These are phyloP conservation scores for Helarctos malayanus DNA, from an alignment of 2,797 vertebrate genomes.

Conservation along the genomic window DNA sequence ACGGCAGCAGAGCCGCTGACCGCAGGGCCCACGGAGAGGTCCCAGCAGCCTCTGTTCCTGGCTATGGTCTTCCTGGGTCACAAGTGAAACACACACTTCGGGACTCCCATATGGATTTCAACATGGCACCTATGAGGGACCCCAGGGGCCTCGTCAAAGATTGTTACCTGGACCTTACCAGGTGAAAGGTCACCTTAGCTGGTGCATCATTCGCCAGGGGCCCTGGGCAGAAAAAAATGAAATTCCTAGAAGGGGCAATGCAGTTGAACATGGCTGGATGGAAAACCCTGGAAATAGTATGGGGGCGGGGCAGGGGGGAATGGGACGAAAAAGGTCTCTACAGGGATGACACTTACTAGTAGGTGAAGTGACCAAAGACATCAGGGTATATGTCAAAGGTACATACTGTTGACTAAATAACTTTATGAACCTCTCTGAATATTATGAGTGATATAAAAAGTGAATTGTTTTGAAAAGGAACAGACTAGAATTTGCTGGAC, in stretches of 20 bases:
- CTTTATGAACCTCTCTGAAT: neutral
- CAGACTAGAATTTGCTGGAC: neutral
- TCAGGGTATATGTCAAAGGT: neutral
- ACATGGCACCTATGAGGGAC: no score
- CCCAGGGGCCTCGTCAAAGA: neutral
- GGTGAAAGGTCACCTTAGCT: neutral
- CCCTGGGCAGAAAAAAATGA: neutral
- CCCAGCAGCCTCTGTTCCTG: neutral
- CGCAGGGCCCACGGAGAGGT: rapidly evolving
- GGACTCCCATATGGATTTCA: neutral
- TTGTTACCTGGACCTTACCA: neutral
- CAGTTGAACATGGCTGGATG: no score
- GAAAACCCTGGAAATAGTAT: neutral
- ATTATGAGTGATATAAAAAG: neutral
- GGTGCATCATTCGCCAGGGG: neutral
- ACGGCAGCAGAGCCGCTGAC: neutral
- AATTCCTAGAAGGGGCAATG: neutral
- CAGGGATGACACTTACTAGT: neutral
- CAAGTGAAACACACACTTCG: neutral
- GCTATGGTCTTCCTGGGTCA: neutral
- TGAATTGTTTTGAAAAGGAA: neutral
- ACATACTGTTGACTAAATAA: neutral
- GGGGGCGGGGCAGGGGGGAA: neutral
- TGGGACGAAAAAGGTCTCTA: neutral
- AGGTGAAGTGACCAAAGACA: neutral